These are phyloP conservation scores for Zoanthus gigantus DNA, from an alignment of 92 coral and sea anemone genomes.

Conservation along the genomic window DNA sequence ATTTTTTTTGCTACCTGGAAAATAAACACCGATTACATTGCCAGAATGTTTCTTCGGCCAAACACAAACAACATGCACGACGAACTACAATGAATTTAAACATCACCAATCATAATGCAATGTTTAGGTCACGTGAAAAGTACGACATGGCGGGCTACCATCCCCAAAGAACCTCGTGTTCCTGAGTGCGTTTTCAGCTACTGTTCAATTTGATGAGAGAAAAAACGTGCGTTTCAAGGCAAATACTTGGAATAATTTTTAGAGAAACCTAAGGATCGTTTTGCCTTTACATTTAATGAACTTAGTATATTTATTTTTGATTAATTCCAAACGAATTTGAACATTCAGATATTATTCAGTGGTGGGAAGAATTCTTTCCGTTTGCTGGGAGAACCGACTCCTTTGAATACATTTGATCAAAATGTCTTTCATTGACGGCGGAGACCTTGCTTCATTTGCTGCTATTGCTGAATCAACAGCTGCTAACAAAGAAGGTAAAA, in stretches of 20 bases:
- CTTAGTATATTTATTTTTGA: neutral
- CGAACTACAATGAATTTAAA: conserved; percentile 14
- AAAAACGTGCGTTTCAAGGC: conserved; percentile 4
- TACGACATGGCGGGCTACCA: conserved; percentile 84
- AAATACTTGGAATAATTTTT: neutral
- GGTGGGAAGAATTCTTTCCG: conserved; percentile 13
- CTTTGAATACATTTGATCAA: conserved; percentile 29
- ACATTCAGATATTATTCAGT: neutral
- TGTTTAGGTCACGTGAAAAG: conserved; percentile 69
- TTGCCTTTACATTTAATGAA: neutral
- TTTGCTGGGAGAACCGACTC: conserved; percentile 45
- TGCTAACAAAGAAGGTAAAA: conserved; percentile 79
- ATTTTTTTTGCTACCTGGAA: too few relatives aligned
- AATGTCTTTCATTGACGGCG: conserved; percentile 87
- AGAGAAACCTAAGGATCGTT: neutral
- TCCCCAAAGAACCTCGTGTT: conserved; percentile 74
- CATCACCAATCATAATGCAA: conserved; percentile 70
- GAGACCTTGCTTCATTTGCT: conserved; percentile 86
- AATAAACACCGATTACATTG: too few relatives aligned
- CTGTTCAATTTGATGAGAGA: conserved; percentile 26
- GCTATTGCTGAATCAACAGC: conserved; percentile 86
- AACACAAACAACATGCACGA: conserved; percentile 6
- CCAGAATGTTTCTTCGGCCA: too few relatives aligned
- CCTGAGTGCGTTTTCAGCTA: conserved; percentile 13
- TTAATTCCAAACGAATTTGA: conserved; percentile 13